Evolutionary conservation across 2,888 invertebrate genomes (phyloP).

Genomic region (Buathra laborator): DNA sequence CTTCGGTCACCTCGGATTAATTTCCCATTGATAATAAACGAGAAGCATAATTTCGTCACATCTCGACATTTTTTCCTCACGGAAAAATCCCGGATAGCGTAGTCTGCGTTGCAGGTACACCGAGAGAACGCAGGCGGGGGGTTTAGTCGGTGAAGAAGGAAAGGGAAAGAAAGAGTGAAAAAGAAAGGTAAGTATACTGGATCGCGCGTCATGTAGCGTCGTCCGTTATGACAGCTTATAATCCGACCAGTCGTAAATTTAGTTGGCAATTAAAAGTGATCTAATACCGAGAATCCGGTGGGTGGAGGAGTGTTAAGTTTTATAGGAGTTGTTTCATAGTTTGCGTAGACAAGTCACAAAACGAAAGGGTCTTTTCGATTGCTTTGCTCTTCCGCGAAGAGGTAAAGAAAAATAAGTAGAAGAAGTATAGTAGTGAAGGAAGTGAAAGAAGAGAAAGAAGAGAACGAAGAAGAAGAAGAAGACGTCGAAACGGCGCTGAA

Average conservation of each 20-base stretch:
- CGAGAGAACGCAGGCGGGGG: neutral
- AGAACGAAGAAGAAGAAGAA: slow-evolving; percentile 23
- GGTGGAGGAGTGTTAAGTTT: slow-evolving; percentile 57
- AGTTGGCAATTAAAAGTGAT: slow-evolving; percentile 66
- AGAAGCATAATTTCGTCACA: neutral
- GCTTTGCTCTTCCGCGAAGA: neutral
- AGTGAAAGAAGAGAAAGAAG: neutral
- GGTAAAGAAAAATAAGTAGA: neutral
- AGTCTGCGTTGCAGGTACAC: slow-evolving; percentile 28
- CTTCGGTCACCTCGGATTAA: neutral
- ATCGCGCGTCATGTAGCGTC: slow-evolving; percentile 43
- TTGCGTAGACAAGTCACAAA: slow-evolving; percentile 43
- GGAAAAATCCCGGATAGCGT: neutral
- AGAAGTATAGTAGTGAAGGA: slow-evolving; percentile 7
- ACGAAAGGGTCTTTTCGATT: slow-evolving; percentile 65
- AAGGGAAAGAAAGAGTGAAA: slow-evolving; percentile 31
- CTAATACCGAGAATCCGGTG: slow-evolving; percentile 67
- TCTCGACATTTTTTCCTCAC: neutral
- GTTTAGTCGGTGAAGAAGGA: neutral
- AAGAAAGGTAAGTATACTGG: slow-evolving; percentile 30
- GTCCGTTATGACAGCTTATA: slow-evolving; percentile 57
- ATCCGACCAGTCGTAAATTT: slow-evolving; percentile 64
- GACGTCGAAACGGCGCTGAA: slow-evolving; percentile 28
- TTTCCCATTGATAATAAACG: neutral
- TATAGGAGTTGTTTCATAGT: slow-evolving; percentile 59